Conservation (phyloP, 2,888 invertebrate species). For the Drosophila demipolita region DNA sequence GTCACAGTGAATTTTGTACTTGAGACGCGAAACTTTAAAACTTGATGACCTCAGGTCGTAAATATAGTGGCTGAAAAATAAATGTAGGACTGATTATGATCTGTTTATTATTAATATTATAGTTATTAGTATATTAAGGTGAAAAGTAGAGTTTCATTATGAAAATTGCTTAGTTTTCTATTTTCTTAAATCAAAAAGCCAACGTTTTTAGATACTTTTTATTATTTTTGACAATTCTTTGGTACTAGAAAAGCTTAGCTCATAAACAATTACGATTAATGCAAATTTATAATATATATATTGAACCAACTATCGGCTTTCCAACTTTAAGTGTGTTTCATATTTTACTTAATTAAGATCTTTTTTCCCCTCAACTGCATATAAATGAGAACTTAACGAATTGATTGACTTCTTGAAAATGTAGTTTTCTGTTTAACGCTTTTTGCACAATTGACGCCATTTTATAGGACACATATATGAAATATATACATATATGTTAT, state of each 20-base stretch:
- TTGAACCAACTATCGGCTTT: background rate
- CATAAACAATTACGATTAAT: background rate
- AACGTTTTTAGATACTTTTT: background rate
- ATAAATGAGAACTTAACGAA: conserved; percentile 16
- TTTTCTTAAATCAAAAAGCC: background rate
- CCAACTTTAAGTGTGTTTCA: background rate
- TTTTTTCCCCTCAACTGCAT: conserved; percentile 7
- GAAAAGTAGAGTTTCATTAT: background rate
- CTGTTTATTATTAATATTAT: too few relatives aligned
- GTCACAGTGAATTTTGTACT: background rate
- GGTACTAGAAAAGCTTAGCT: background rate
- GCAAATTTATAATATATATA: background rate
- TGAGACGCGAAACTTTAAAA: background rate
- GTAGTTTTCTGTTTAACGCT: conserved; percentile 13
- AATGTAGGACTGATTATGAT: background rate
- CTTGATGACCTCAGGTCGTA: background rate
- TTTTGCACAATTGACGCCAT: conserved; percentile 38
- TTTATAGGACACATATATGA: conserved; percentile 1
- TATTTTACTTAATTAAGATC: background rate
- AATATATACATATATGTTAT: background rate
- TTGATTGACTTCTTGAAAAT: conserved; percentile 22
- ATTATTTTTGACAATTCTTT: background rate
- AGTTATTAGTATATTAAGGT: too few relatives aligned
- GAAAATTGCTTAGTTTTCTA: background rate
- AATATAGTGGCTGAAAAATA: background rate